Evolutionary conservation across 2,888 invertebrate species (phyloP), one percentile per base, ranked within the genome.

Genomic region (Ophion ellenae): DNA sequence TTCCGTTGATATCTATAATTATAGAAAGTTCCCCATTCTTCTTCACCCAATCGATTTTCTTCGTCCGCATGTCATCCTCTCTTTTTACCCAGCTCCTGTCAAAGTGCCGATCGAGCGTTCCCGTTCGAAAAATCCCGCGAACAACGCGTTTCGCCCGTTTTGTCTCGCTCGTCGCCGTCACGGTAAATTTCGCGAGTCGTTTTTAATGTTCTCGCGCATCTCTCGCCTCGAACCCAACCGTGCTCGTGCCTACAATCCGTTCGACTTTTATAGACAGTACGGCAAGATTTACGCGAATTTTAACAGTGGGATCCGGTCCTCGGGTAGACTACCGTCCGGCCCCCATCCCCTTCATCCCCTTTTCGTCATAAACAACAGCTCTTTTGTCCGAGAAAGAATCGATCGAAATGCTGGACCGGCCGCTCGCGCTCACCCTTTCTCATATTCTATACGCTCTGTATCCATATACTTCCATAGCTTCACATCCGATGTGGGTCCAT

Each of bases 231-330:
- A 86, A 47, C 70, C 74, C 80, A 67, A 74, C 82, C 66, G 66
- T 78, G 76, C 71, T 24, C 80, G 63, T 78, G 36, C 45, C 84
- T 87, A 88, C 89, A 87, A 90, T 91, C 91, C 90, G 88, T 90
- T 89, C 90, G 89, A 91, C 90, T 92, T 93, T 92, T 91, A 92
- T 92, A 88, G 90, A 90, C 90, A 91, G 88, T 85, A 80, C 83
- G 69, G 77, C 77, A 81, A 90, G 90, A 92, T 93, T 92, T 91
- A 92, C 89, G 89, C 82, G 85, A 86, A 89, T 90, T 92, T 90
- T 89, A 90, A 89, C 90, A 88, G 89, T 84, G 87, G 86, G 84
- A 83, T 87, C 86, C 87, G 82, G 83, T 75, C 76, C 82, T 77
- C 64, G 69, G 74, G 76, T 76, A 80, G 84, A 84, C 81, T 66